phyloP scores from a whole-genome alignment of 2,113 vertebrate species.

The Ranitomeya variabilis region DNA sequence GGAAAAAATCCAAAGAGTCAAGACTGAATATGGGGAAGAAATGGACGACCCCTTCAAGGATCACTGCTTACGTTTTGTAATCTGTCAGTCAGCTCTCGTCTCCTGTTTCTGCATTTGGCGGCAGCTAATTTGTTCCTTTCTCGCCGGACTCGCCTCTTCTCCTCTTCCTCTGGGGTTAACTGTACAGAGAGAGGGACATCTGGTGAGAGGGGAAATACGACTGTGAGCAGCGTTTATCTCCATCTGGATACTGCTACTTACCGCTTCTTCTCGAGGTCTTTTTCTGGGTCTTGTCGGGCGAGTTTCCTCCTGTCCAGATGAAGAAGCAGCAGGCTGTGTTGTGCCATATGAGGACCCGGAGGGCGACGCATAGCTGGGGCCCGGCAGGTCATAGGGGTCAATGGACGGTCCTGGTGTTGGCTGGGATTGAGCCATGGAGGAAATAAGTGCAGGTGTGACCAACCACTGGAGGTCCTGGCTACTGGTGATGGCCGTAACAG shows the following conservation, averaged over 20 bases:
- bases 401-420: constrained; percentile 65
- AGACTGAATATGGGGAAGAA: background rate
- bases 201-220: background rate
- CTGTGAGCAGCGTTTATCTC: background rate
- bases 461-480: constrained; percentile 98
- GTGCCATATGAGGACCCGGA: constrained; percentile 69
- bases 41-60: background rate
- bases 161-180: constrained; percentile 93
- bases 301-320: constrained; percentile 70
- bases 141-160: constrained; percentile 87
- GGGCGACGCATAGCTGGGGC: constrained; percentile 83
- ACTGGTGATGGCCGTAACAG: constrained; percentile 95
- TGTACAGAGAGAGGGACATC: constrained; percentile 58
- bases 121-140: constrained; percentile 94
- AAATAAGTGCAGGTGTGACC: constrained; percentile 92
- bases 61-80: constrained; percentile 86
- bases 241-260: constrained; percentile 59
- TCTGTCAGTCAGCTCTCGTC: constrained; percentile 91
- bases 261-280: constrained; percentile 84
- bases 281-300: constrained; percentile 80
- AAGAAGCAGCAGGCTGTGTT: constrained; percentile 71
- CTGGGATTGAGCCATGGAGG: constrained; percentile 88
- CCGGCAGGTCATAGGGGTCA: constrained; percentile 90
- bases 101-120: constrained; percentile 91
- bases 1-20: background rate